phyloP scores from a whole-genome alignment of 2,888 invertebrate genomes.

The Campoplex nolae region DNA sequence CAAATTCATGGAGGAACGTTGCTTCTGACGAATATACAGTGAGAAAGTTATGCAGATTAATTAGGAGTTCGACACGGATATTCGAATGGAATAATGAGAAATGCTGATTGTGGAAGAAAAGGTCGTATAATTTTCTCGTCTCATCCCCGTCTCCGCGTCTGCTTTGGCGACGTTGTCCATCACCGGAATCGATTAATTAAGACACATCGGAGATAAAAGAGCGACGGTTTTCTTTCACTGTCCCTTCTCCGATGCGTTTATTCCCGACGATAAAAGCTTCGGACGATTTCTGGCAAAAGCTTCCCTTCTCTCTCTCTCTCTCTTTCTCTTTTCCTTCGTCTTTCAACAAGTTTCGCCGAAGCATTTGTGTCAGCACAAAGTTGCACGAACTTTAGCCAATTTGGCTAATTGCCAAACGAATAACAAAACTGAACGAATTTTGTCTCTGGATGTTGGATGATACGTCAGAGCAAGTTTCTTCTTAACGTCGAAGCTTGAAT shows the following conservation, averaged over 20 bases:
- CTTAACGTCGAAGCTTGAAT: neutral
- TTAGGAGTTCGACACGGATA: conserved; percentile 16
- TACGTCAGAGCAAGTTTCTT: neutral
- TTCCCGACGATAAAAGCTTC: conserved; percentile 36
- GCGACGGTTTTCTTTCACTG: neutral
- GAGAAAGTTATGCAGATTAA: neutral
- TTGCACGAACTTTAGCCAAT: conserved; percentile 63
- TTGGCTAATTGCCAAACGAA: conserved; percentile 65
- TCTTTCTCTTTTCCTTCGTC: neutral
- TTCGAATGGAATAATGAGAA: neutral
- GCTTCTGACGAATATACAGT: neutral
- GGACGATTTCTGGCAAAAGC: conserved; percentile 37
- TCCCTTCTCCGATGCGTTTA: neutral
- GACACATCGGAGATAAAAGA: conserved; percentile 50
- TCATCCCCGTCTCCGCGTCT: conserved; percentile 35
- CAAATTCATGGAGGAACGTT: neutral
- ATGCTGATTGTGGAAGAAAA: neutral
- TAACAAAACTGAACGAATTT: conserved; percentile 54
- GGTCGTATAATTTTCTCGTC: conserved; percentile 25
- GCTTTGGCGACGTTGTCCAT: conserved; percentile 19
- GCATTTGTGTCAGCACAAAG: conserved; percentile 32
- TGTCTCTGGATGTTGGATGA: conserved; percentile 30
- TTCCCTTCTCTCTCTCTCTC: neutral
- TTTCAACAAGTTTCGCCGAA: conserved; percentile 17
- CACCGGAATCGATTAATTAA: conserved; percentile 62